A percentile compares a stretch with the other conserved stretches of the same genome.
These are phyloP conservation scores for Axea sp. DNA, from an alignment of 2,888 invertebrate genomes.

Conservation along the genomic window DNA sequence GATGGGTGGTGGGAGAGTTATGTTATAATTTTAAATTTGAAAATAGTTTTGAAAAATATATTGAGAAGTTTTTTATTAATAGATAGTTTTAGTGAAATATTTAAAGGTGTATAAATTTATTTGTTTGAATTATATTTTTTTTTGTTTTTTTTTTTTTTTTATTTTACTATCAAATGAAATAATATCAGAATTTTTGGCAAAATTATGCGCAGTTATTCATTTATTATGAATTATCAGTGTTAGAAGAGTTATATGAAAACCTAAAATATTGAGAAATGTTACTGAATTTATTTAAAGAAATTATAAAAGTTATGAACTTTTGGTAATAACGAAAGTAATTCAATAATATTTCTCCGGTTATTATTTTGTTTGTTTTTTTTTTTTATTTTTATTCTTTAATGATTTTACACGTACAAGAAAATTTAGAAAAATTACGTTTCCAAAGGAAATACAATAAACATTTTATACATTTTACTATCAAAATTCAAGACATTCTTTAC, in stretches of 20 bases:
- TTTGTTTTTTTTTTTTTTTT: too few relatives aligned
- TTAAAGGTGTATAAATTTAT: constrained; percentile 11
- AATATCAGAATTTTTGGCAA: constrained; percentile 46
- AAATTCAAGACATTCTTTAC: constrained; percentile 10
- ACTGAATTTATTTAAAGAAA: constrained; percentile 14
- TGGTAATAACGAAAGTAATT: too few relatives aligned
- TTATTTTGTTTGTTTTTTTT: too few relatives aligned
- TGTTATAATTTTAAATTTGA: constrained; percentile 1
- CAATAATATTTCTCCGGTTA: constrained; percentile 10
- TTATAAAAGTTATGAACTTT: too few relatives aligned
- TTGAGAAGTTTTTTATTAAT: constrained; percentile 2
- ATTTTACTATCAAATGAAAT: constrained; percentile 1
- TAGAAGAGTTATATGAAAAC: constrained; percentile 7
- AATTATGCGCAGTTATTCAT: constrained; percentile 6
- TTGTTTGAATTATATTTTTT: too few relatives aligned
- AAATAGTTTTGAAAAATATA: constrained; percentile 3
- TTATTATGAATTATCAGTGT: constrained; percentile 14
- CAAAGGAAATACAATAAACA: too few relatives aligned
- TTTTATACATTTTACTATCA: constrained; percentile 23
- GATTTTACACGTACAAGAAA: constrained; percentile 21
- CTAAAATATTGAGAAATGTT: constrained; percentile 5
- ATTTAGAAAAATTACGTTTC: constrained; percentile 13
- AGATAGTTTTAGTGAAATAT: background rate
- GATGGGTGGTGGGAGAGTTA: too few relatives aligned
- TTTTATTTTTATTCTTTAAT: constrained; percentile 8